Evolutionary conservation across 2,888 invertebrate genomes (phyloP).

Genomic region (Nephrotoma flavescens): DNA sequence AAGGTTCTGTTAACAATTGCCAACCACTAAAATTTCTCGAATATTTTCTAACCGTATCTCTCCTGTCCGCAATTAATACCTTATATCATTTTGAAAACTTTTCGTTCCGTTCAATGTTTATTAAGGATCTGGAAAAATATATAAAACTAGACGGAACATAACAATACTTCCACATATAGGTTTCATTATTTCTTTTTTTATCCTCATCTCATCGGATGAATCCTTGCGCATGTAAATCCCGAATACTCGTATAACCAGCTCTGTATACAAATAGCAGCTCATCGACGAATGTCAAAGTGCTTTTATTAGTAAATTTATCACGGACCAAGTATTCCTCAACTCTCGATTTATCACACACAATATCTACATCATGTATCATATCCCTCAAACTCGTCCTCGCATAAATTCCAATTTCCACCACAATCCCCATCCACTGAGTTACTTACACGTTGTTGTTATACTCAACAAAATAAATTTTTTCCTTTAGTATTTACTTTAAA

Average conservation of each 20-base stretch:
- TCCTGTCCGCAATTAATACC: too few species aligned
- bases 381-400: not conserved
- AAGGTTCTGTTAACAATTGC: too few species aligned
- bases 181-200: too few species aligned
- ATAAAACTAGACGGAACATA: too few species aligned
- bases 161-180: too few species aligned
- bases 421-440: not conserved
- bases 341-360: not conserved
- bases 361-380: not conserved
- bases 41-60: too few species aligned
- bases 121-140: too few species aligned
- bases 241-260: not conserved
- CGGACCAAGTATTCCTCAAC: not conserved
- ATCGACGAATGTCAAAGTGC: not conserved
- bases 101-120: too few species aligned
- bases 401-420: not conserved
- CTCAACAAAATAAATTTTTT: not conserved
- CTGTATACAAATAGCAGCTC: not conserved
- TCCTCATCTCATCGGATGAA: too few species aligned
- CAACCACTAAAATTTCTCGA: too few species aligned
- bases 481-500: not conserved
- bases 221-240: not conserved
- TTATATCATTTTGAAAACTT: too few species aligned
- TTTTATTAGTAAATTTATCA: not conserved
- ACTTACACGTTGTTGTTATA: not conserved